phyloP scores from a whole-genome alignment of 2,113 vertebrate species.

The Craseonycteris thonglongyai region DNA sequence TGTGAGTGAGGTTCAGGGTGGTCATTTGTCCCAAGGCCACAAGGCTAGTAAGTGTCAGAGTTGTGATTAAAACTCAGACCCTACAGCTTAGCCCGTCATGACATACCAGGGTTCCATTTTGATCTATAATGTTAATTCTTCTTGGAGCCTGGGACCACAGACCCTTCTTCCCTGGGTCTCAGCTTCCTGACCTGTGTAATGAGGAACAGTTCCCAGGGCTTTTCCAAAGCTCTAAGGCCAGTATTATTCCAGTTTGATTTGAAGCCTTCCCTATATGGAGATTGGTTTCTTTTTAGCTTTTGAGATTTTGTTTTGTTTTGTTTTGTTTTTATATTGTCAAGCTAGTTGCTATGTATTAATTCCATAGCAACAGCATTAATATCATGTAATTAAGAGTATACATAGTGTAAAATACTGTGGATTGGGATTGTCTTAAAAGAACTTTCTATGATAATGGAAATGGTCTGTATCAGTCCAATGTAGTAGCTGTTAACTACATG shows the following conservation, averaged over 20 bases:
- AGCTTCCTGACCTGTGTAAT: neutral
- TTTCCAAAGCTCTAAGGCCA: neutral
- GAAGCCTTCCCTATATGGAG: neutral
- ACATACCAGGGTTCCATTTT: neutral
- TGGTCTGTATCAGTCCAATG: neutral
- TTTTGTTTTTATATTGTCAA: slow-evolving; percentile 15
- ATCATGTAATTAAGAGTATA: neutral
- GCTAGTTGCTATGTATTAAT: neutral
- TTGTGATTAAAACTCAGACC: neutral
- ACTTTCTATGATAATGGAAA: neutral
- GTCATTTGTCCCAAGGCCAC: neutral
- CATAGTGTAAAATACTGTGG: neutral
- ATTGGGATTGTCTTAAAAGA: neutral
- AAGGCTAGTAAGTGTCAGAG: neutral
- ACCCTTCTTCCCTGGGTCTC: neutral
- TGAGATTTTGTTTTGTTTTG: neutral
- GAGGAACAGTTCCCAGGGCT: neutral
- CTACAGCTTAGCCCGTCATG: neutral
- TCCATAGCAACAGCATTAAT: neutral
- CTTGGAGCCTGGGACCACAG: neutral
- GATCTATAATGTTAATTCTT: neutral
- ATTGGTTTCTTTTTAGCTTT: slow-evolving; percentile 6
- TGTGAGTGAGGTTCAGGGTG: neutral
- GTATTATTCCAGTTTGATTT: neutral
- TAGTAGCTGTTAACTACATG: neutral